These are phyloP conservation scores for Drosophila nigricruria DNA, from an alignment of 2,888 invertebrate species.

Conservation along the genomic window DNA sequence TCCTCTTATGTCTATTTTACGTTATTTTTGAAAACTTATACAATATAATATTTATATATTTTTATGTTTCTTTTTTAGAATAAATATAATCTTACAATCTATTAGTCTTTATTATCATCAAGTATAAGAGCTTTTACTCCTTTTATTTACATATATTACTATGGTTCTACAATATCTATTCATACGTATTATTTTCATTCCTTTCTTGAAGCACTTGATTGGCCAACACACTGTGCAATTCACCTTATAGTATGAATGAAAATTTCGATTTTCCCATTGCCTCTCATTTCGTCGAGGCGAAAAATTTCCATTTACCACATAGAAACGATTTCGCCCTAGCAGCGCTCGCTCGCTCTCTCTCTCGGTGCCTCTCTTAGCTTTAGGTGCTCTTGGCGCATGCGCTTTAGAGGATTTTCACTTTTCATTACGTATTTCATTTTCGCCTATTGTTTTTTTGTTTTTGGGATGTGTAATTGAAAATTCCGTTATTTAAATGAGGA, in stretches of 20 bases:
- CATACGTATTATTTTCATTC: background rate
- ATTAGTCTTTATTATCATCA: too few species aligned
- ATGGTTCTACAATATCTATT: background rate
- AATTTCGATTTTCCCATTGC: conserved; percentile 78
- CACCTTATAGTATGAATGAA: conserved; percentile 78
- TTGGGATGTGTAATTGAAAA: conserved; percentile 71
- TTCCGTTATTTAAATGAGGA: conserved; percentile 80
- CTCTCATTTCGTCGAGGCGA: conserved; percentile 59
- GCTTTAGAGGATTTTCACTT: conserved; percentile 69
- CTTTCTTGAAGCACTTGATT: background rate
- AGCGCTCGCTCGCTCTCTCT: conserved; percentile 8
- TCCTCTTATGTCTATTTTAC: too few species aligned
- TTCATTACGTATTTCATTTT: conserved; percentile 67
- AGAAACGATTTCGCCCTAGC: conserved; percentile 27
- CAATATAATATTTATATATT: too few species aligned
- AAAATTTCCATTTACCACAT: conserved; percentile 58
- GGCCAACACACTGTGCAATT: conserved; percentile 61
- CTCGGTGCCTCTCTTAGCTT: background rate
- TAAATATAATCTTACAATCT: too few species aligned
- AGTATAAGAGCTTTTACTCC: too few species aligned
- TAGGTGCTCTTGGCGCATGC: conserved; percentile 62
- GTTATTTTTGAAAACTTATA: too few species aligned
- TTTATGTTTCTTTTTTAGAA: too few species aligned
- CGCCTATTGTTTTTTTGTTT: conserved; percentile 47
- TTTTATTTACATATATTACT: too few species aligned